Conservation (phyloP, 1,140 invertebrate genomes). For the Eumaeus atala region DNA sequence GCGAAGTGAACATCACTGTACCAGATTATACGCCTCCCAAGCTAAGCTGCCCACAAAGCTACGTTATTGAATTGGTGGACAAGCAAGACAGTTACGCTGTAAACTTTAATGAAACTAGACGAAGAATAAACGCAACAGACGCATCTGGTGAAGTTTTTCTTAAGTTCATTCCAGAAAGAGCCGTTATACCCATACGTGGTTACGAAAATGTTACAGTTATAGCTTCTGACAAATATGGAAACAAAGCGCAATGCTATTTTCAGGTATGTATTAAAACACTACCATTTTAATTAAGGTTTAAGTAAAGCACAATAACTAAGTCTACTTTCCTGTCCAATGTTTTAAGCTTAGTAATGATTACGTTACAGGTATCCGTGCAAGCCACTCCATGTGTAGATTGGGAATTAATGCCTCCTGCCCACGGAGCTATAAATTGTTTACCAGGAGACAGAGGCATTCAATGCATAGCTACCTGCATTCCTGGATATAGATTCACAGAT, state of each 20-base stretch:
- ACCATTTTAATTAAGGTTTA: neutral
- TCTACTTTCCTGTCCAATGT: no score
- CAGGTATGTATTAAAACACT: slow-evolving; percentile 77
- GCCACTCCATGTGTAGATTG: slow-evolving; percentile 95
- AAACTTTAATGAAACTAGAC: slow-evolving; percentile 93
- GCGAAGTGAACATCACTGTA: slow-evolving; percentile 95
- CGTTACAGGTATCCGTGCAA: slow-evolving; percentile 84
- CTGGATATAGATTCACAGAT: slow-evolving; percentile 94
- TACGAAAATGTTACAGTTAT: slow-evolving; percentile 96
- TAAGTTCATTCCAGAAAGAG: slow-evolving; percentile 88
- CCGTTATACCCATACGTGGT: slow-evolving; percentile 90
- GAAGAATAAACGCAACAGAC: slow-evolving; percentile 90
- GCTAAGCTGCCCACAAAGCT: slow-evolving; percentile 95
- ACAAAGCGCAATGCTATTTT: slow-evolving; percentile 93
- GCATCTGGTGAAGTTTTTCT: slow-evolving; percentile 91
- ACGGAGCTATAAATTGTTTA: slow-evolving; percentile 91
- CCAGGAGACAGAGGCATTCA: slow-evolving; percentile 87
- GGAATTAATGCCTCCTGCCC: slow-evolving; percentile 90
- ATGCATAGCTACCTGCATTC: slow-evolving; percentile 92
- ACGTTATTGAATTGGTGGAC: slow-evolving; percentile 93
- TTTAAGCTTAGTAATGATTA: no score
- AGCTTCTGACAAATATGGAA: slow-evolving; percentile 91
- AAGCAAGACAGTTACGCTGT: slow-evolving; percentile 92
- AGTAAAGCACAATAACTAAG: no score
- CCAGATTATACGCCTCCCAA: slow-evolving; percentile 95